Conservation (phyloP, 2,888 invertebrate genomes). For the Cheiracanthium punctorium region DNA sequence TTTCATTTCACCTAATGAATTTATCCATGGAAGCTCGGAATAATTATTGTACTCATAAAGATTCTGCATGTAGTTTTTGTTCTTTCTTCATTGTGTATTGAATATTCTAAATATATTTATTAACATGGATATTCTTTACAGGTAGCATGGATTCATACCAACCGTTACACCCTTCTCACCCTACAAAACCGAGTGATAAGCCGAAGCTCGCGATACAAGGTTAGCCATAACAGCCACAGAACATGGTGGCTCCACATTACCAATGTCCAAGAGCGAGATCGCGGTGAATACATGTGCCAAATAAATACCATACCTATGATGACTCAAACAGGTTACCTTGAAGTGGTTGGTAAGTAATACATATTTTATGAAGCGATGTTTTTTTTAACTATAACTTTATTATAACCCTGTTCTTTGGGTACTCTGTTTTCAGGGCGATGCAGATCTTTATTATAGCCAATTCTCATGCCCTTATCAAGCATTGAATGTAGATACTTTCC, state of each 20-base stretch:
- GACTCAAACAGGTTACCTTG: slow-evolving; percentile 93
- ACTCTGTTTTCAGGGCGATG: no score
- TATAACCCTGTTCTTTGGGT: no score
- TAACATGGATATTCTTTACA: slow-evolving; percentile 75
- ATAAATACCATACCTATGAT: slow-evolving; percentile 96
- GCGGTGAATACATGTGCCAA: slow-evolving; percentile 88
- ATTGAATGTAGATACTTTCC: no score
- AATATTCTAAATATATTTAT: neutral
- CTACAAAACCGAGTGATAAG: slow-evolving; percentile 70
- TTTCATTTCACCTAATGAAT: no score
- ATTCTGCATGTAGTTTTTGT: no score
- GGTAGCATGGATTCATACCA: slow-evolving; percentile 98
- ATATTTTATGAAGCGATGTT: neutral
- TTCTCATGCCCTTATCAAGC: no score
- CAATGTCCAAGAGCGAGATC: slow-evolving; percentile 91
- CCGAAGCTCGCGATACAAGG: slow-evolving; percentile 66
- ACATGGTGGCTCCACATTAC: slow-evolving; percentile 83
- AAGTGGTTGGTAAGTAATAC: slow-evolving; percentile 92
- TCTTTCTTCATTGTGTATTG: no score
- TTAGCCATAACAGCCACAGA: slow-evolving; percentile 82
- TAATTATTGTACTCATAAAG: no score
- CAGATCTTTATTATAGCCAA: no score
- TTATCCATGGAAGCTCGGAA: no score
- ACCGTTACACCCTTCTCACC: slow-evolving; percentile 87
- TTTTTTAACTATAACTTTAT: no score